phyloP scores from a whole-genome alignment of 2,113 vertebrate genomes.

The Coryphaenoides rupestris region DNA sequence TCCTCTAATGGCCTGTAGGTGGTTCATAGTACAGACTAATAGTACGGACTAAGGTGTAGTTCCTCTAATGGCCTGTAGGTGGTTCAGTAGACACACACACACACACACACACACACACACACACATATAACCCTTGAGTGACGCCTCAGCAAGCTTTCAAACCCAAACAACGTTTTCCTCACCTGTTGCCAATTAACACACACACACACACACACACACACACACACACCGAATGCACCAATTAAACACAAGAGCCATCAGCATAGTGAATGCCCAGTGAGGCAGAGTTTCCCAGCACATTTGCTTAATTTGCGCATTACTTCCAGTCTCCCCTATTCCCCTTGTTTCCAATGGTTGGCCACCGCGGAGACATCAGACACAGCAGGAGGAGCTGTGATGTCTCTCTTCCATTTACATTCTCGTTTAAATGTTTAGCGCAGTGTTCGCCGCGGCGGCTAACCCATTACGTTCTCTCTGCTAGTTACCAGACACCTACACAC shows the following conservation, averaged over 20 bases:
- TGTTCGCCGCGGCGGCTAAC: too few relatives aligned
- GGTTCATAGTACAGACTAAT: too few relatives aligned
- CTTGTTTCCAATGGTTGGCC: neutral
- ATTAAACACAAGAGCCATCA: slow-evolving; percentile 71
- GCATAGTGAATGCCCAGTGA: slow-evolving; percentile 7
- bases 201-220: too few relatives aligned
- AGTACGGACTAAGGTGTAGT: too few relatives aligned
- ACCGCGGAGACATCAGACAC: slow-evolving; percentile 9
- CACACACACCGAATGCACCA: slow-evolving; percentile 83
- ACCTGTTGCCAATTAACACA: slow-evolving; percentile 84
- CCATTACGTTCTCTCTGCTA: too few relatives aligned
- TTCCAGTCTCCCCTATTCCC: neutral
- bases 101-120: too few relatives aligned
- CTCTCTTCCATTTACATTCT: too few relatives aligned
- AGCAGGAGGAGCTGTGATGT: neutral
- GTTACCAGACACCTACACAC: too few relatives aligned
- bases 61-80: too few relatives aligned
- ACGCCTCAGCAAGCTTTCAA: slow-evolving; percentile 20
- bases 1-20: too few relatives aligned
- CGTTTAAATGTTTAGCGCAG: too few relatives aligned
- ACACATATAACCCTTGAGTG: neutral
- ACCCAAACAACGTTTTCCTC: slow-evolving; percentile 54
- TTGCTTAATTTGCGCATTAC: slow-evolving; percentile 13
- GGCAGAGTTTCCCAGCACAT: slow-evolving; percentile 10
- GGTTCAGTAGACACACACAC: too few relatives aligned